Evolutionary conservation across 2,797 vertebrate genomes (phyloP), one percentile per base, ranked within the genome.

Genomic region (Lepidocolaptes lacrymiger): DNA sequence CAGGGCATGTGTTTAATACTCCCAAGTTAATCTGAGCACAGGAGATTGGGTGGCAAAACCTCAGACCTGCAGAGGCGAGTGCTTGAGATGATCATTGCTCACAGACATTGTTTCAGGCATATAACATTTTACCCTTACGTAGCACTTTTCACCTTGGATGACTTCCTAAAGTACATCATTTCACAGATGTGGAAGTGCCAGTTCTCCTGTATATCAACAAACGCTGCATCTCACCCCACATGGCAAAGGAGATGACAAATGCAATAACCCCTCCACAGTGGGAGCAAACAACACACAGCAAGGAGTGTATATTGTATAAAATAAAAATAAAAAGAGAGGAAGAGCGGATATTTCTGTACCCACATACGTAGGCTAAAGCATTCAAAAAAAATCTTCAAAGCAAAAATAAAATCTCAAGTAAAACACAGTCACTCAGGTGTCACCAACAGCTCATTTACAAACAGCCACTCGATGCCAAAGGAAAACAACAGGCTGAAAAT

Each of bases 121-220:
- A 6, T 4, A 46, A 71, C 80, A 43, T 58, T 81, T 90, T 11
- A 86, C 76, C 94, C 93, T 91, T 30, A 39, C 2, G 19, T 2
- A 76, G 87, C 93, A 76, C 85, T 88, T 69, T 19, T 90, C 94
- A 95, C 89, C 92, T 78, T 51, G 2, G 63, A 44, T 79, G 91
- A 69, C 89, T 91, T 82, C 51, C 77, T n/a, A 44, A 95, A 94
- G 89, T 54, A 78, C 80, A 90, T 88, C 73, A 80, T 59, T 81
- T 37, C 43, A 0, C 66, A 24, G 94, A 7, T 14, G 67, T 46
- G 84, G 59, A 86, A 91, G 77, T 52, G 66, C 83, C 92, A 63
- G 34, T 86, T 63, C 77, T 56, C 37, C 88, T 36, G 55, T 78
- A 4, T 63, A 46, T 93, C 91, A 94, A 95, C 91, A 93, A 84